A percentile compares a stretch with the other conserved stretches of the same genome.
phyloP scores from a whole-genome alignment of 2,113 vertebrate species.

The Dendropsophus ebraccatus region DNA sequence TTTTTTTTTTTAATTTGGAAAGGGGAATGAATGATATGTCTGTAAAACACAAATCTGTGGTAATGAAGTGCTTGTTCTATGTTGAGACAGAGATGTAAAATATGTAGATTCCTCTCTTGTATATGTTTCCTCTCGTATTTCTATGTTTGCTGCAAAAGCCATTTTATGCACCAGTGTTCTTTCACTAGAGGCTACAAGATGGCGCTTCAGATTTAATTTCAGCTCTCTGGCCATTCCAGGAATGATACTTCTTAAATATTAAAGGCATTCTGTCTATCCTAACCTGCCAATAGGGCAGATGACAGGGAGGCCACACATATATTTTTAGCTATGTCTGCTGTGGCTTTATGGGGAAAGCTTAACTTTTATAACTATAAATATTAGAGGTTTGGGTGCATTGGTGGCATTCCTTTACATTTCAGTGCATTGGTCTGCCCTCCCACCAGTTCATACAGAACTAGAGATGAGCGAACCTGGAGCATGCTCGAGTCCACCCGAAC shows the following conservation, averaged over 20 bases:
- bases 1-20: not conserved
- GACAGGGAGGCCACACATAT: too few species aligned
- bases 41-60: not conserved
- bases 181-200: not conserved
- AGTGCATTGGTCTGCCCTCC: too few species aligned
- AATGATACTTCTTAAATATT: not conserved
- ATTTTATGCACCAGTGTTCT: conserved; percentile 36
- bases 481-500: too few species aligned
- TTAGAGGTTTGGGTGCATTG: too few species aligned
- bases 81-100: conserved; percentile 37
- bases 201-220: not conserved
- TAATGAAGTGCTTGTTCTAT: conserved; percentile 40
- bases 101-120: conserved; percentile 43
- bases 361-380: too few species aligned
- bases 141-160: conserved; percentile 14
- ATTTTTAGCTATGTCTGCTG: too few species aligned
- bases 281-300: too few species aligned
- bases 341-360: too few species aligned
- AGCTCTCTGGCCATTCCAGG: not conserved
- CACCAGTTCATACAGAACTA: too few species aligned
- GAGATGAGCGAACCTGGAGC: too few species aligned
- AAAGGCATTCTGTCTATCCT: too few species aligned
- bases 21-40: not conserved
- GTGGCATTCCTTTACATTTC: too few species aligned
- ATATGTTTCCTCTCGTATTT: conserved; percentile 3